Evolutionary conservation across 2,113 vertebrate genomes (phyloP).

Genomic region (Semicossyphus pulcher): DNA sequence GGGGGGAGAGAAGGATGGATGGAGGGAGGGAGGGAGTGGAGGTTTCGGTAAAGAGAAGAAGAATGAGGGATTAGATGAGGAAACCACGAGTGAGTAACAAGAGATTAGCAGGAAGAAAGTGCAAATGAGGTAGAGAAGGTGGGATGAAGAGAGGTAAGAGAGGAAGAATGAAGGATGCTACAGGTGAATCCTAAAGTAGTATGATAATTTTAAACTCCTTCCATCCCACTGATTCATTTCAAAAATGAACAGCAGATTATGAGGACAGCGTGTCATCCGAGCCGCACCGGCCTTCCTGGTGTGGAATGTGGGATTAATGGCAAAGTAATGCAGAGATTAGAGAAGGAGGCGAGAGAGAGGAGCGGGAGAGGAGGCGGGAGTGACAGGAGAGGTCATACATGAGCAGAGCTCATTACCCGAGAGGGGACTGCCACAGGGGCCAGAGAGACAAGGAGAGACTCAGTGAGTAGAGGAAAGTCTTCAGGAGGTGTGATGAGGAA

Average conservation of each 20-base stretch:
- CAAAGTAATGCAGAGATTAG: constrained; percentile 75
- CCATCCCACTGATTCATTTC: constrained; percentile 29
- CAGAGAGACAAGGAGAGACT: constrained; percentile 25
- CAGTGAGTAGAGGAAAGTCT: constrained; percentile 25
- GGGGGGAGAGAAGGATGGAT: constrained; percentile 30
- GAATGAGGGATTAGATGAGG: constrained; percentile 31
- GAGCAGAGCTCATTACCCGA: constrained; percentile 73
- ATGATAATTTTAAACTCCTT: constrained; percentile 27
- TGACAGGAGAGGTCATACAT: constrained; percentile 80
- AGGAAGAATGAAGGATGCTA: constrained; percentile 5
- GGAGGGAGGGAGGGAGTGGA: constrained; percentile 46
- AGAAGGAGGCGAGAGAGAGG: constrained; percentile 51
- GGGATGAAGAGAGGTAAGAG: constrained; percentile 10
- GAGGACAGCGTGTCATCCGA: constrained; percentile 47
- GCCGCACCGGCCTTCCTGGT: constrained; percentile 21
- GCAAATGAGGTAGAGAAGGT: constrained; percentile 30
- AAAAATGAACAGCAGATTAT: constrained; percentile 34
- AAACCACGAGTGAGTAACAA: constrained; percentile 32
- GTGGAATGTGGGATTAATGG: constrained; percentile 74
- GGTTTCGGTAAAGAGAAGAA: constrained; percentile 56
- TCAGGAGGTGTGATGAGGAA: constrained; percentile 45
- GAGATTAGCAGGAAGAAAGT: constrained; percentile 29
- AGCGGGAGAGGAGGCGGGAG: constrained; percentile 47
- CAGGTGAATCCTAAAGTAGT: constrained; percentile 54
- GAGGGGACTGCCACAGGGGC: constrained; percentile 48